phyloP scores from a whole-genome alignment of 2,888 invertebrate species.

The Pterobdella sp. region DNA sequence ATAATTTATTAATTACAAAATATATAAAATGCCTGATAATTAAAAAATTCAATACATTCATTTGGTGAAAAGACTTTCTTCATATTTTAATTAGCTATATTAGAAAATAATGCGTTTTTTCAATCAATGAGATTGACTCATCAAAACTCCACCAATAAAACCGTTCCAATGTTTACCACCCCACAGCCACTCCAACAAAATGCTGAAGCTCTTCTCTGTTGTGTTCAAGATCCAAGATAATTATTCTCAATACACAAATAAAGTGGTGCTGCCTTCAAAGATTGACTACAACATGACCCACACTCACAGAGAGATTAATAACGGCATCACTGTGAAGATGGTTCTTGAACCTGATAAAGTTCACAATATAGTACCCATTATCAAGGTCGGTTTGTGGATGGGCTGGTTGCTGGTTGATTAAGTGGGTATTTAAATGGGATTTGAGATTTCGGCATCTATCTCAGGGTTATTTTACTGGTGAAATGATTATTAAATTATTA shows the following conservation, averaged over 20 bases:
- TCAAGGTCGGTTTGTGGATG: conserved; percentile 20
- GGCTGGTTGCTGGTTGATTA: background rate
- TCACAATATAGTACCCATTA: conserved; percentile 19
- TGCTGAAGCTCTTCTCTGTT: conserved; percentile 2
- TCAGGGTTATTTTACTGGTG: too few relatives aligned
- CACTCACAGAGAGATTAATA: conserved; percentile 18
- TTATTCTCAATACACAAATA: background rate
- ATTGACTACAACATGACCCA: conserved; percentile 21
- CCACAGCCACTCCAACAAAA: background rate
- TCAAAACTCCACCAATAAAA: too few relatives aligned
- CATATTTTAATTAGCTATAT: too few relatives aligned
- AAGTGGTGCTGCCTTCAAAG: conserved; percentile 8
- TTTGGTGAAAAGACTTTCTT: too few relatives aligned
- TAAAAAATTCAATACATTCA: too few relatives aligned
- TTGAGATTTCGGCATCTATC: too few relatives aligned
- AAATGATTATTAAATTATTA: too few relatives aligned
- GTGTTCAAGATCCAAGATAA: conserved; percentile 19
- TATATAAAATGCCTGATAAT: too few relatives aligned
- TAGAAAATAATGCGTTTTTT: too few relatives aligned
- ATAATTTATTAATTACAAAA: too few relatives aligned
- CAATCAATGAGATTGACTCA: too few relatives aligned
- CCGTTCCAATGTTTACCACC: background rate
- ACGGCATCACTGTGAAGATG: conserved; percentile 20
- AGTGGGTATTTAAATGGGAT: background rate
- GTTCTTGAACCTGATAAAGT: conserved; percentile 11